Evolutionary conservation across 2,113 vertebrate species (phyloP).

Genomic region (Pterocles orientalis): DNA sequence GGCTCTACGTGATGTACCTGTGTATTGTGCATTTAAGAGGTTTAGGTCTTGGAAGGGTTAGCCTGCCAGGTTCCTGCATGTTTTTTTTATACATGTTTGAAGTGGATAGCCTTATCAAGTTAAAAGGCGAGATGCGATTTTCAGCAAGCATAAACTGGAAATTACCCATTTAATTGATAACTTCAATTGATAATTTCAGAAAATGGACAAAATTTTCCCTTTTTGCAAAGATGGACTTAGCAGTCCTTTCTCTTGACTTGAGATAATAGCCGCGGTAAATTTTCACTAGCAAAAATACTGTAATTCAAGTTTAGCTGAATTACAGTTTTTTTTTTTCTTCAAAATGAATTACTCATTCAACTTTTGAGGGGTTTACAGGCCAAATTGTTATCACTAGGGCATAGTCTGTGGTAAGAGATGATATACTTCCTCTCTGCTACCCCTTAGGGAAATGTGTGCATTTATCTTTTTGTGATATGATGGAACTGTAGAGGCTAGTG

Average conservation of each 20-base stretch:
- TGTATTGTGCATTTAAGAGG: neutral
- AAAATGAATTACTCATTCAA: neutral
- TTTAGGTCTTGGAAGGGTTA: neutral
- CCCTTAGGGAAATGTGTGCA: neutral
- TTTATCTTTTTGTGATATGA: neutral
- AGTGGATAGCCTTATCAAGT: neutral
- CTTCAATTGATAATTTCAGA: neutral
- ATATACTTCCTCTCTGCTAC: neutral
- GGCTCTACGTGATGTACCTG: neutral
- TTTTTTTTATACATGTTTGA: accelerated
- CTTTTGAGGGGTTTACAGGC: neutral
- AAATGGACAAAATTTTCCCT: neutral
- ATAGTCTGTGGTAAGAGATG: neutral
- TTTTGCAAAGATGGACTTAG: neutral
- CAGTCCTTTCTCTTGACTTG: neutral
- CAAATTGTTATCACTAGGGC: neutral
- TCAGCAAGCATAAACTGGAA: neutral
- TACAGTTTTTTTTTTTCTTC: neutral
- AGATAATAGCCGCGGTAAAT: neutral
- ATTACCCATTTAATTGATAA: neutral
- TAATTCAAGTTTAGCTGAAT: neutral
- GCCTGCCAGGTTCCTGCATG: neutral
- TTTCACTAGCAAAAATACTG: neutral
- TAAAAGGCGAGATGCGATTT: neutral
- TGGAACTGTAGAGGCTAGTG: neutral